Evolutionary conservation across 2,888 invertebrate genomes (phyloP), one percentile per base, ranked within the genome.

Genomic region (Microplitis deprimator): DNA sequence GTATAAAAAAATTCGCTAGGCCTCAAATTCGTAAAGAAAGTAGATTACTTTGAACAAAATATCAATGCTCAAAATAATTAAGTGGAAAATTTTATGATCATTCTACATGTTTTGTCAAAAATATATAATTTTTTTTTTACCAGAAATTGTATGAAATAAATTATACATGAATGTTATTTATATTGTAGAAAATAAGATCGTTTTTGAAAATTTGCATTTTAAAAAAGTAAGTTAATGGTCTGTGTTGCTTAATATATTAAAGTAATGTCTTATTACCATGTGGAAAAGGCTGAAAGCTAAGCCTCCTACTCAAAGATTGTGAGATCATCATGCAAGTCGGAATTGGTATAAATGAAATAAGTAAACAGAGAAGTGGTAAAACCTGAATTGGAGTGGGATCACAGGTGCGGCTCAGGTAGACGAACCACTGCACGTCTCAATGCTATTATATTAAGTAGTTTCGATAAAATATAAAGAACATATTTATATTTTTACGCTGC

Each of bases 351-450:
- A 77, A 76, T 41, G 59, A 73, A 70, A 73, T 70, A 64, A 69
- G 68, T 76, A 71, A 68, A 73, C 73, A 70, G 73, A 80, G 77
- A 68, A 68, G 68, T 50, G 50, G 68, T 68, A 20, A 68, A 41
- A 41, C 17, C 17, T 41, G 60, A 59, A 16, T 40, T 29, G 77
- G 79, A 80, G 81, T 79, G 79, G 81, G 80, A 80, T 64, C 71
- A 83, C 86, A 87, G 87, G 87, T 87, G 87, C 85, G 87, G 87
- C 82, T 79, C 71, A 76, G 73, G 70, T 73, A 73, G 72, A 65
- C 75, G 71, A 81, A 80, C 83, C 85, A 82, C 80, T 81, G 83
- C 81, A 81, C 83, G 82, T 82, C 80, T 65, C 72, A 83, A 83
- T 83, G 82, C 81, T 78, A 79, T 80, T 78, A 84, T 83, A 80